phyloP scores from a whole-genome alignment of 2,113 vertebrate genomes.

The Brachionichthys hirsutus region DNA sequence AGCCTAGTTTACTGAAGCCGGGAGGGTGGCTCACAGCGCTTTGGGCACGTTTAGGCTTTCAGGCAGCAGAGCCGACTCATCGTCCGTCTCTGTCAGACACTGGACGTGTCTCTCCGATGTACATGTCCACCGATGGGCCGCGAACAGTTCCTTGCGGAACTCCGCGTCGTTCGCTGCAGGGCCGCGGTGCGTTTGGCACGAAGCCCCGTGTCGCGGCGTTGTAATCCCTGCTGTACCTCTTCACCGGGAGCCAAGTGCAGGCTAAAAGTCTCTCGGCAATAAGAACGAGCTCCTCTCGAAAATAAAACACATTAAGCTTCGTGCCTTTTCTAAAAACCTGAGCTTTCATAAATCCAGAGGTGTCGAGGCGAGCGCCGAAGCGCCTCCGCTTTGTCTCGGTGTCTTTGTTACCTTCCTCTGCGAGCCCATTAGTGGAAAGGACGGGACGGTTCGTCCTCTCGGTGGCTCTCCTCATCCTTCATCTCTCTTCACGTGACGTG shows the following conservation, averaged over 20 bases:
- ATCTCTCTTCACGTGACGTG: slow-evolving; percentile 38
- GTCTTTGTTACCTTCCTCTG: slow-evolving; percentile 46
- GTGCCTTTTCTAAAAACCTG: too few relatives aligned
- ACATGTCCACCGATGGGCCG: too few relatives aligned
- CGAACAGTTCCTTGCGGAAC: too few relatives aligned
- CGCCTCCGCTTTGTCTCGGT: neutral
- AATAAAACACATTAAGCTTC: too few relatives aligned
- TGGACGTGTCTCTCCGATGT: too few relatives aligned
- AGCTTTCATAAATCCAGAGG: too few relatives aligned
- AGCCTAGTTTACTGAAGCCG: slow-evolving; percentile 58
- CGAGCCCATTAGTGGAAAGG: slow-evolving; percentile 50
- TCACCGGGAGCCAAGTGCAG: neutral
- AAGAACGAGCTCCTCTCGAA: too few relatives aligned
- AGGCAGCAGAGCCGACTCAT: slow-evolving; percentile 10
- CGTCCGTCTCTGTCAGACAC: neutral
- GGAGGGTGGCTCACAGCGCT: slow-evolving; percentile 40
- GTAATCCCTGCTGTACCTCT: neutral
- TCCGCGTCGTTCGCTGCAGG: too few relatives aligned
- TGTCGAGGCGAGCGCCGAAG: too few relatives aligned
- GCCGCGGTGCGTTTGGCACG: too few relatives aligned
- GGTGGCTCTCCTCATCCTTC: slow-evolving; percentile 23
- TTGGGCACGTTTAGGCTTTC: slow-evolving; percentile 26
- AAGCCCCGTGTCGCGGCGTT: too few relatives aligned
- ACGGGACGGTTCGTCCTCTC: slow-evolving; percentile 29
- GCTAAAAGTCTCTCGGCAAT: slow-evolving; percentile 18